Conservation (phyloP, 2,888 invertebrate genomes). For the Macaria notata region DNA sequence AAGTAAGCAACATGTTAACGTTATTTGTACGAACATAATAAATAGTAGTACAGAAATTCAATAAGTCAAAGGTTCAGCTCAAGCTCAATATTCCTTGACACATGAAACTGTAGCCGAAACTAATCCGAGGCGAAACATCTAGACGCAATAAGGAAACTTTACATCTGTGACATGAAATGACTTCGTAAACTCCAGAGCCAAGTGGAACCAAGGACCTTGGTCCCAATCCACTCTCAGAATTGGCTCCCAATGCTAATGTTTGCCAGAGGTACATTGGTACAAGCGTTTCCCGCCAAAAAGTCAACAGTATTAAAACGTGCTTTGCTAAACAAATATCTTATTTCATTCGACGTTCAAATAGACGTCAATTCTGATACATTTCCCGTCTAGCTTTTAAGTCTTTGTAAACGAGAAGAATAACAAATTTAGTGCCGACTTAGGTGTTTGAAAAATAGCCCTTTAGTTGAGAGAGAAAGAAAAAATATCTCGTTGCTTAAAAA, state of each 20-base stretch:
- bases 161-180: conserved; percentile 6
- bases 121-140: too few relatives aligned
- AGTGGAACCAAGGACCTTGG: not conserved
- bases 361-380: conserved; percentile 21
- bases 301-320: conserved; percentile 20
- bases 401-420: conserved; percentile 26
- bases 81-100: too few relatives aligned
- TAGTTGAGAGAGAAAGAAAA: too few relatives aligned
- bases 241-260: conserved; percentile 6
- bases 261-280: conserved; percentile 6
- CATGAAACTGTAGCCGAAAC: too few relatives aligned
- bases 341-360: conserved; percentile 22
- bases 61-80: too few relatives aligned
- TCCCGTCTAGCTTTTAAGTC: conserved; percentile 9
- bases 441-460: not conserved
- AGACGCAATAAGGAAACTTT: conserved; percentile 5
- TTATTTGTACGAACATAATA: too few relatives aligned
- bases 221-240: conserved; percentile 6
- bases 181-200: not conserved
- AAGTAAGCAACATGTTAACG: too few relatives aligned
- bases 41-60: too few relatives aligned
- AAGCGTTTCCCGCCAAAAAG: conserved; percentile 10
- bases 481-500: not conserved
- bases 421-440: conserved; percentile 18
- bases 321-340: conserved; percentile 24